phyloP scores from a whole-genome alignment of 2,797 vertebrate species.

The Sandelia bainsii region DNA sequence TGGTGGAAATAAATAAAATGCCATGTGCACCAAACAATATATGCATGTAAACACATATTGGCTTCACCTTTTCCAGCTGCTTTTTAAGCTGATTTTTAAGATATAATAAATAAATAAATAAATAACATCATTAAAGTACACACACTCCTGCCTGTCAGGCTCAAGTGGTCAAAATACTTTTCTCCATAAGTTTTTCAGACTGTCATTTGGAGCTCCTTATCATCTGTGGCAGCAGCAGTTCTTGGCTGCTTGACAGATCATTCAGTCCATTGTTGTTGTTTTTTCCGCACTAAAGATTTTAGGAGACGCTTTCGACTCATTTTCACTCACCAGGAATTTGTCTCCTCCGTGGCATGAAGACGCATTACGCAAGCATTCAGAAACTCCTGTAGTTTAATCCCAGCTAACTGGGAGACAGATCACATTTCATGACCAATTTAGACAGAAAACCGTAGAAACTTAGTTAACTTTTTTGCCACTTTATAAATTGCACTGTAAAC shows the following conservation, averaged over 20 bases:
- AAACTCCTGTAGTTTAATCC: background rate
- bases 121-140: background rate
- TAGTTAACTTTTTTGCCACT: too few species aligned
- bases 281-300: background rate
- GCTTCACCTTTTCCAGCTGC: too few species aligned
- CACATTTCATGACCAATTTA: too few species aligned
- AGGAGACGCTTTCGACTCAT: background rate
- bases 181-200: background rate
- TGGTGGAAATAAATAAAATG: background rate
- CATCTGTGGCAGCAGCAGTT: background rate
- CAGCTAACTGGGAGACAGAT: too few species aligned
- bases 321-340: background rate
- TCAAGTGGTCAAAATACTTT: background rate
- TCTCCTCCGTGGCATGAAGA: slow-evolving; percentile 8
- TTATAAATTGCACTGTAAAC: too few species aligned
- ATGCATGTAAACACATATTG: too few species aligned
- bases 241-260: background rate
- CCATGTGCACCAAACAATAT: background rate
- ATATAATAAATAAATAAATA: too few species aligned
- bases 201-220: background rate
- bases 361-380: background rate
- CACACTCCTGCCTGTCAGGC: background rate
- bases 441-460: too few species aligned
- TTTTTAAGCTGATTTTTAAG: background rate
- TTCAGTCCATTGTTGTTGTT: background rate